Evolutionary conservation across 1,140 invertebrate species (phyloP), one percentile per base, ranked within the genome.

Genomic region (Venustaconcha ellipsiformis): DNA sequence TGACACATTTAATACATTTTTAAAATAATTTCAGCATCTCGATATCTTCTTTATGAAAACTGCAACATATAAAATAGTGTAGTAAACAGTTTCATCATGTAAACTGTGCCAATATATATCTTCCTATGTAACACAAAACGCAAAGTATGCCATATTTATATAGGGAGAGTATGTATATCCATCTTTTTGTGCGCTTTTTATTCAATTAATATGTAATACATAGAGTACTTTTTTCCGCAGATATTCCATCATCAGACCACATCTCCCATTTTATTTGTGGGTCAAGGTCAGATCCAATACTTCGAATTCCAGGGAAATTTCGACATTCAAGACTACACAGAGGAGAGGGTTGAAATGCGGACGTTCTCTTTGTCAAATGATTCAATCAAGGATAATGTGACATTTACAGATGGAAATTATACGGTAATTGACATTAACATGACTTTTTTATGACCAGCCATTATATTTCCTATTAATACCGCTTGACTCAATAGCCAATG

Each of bases 271-370:
- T 20, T 77, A 30, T 77, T 67, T 60, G 63, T 77, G 8, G 69
- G 75, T 12, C 26, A 48, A 1, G 70, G 75, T 2, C 64, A 77
- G 57, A 18, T 77, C 6, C 56, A 66, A n/a, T 72, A 72, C 48
- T n/a, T 20, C 18, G 75, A 77, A 23, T 72, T 72, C 30, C 60
- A 69, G 17, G 75, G 75, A 20, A 77, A 77, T 26, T 77, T 77
- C 15, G 62, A 57, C 58, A 15, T 68, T 20, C 72, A 77, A 17
- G 72, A 77, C 58, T 77, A 77, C 26, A 59, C 67, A 23, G 37
- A 67, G 37, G 75, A 67, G 55, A 23, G 70, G 15, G 63, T 72
- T n/a, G 63, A 57, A 11, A 14, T 72, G 15, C 6, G 56, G 12
- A 30, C 8, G 14, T 77, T 77, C 58, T 30, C 23, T 12, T 30